Evolutionary conservation across 1,140 invertebrate genomes (phyloP).

Genomic region (Atta texana): DNA sequence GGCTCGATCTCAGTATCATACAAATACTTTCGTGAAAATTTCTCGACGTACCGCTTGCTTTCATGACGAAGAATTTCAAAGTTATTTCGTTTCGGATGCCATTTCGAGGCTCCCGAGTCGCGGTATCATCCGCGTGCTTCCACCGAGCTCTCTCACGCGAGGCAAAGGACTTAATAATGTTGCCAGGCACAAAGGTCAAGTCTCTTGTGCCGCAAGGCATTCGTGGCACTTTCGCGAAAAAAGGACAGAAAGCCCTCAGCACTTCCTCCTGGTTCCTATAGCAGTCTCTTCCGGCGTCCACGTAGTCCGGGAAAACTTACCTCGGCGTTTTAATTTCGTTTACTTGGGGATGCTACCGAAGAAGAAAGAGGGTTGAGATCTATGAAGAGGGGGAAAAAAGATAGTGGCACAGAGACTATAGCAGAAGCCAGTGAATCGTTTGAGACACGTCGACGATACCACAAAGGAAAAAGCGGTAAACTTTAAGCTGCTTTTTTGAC

Average conservation of each 20-base stretch:
- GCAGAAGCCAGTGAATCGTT: conserved; percentile 66
- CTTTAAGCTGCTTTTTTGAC: conserved; percentile 78
- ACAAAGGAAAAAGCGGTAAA: conserved; percentile 77
- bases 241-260: conserved; percentile 41
- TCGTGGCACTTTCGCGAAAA: conserved; percentile 71
- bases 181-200: conserved; percentile 82
- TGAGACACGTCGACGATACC: conserved; percentile 70
- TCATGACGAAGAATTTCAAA: conserved; percentile 76
- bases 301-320: conserved; percentile 77
- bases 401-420: conserved; percentile 35
- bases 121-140: conserved; percentile 67
- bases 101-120: conserved; percentile 62
- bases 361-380: not conserved
- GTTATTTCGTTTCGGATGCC: conserved; percentile 78
- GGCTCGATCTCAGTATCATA: conserved; percentile 41
- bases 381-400: not conserved
- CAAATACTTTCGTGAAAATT: conserved; percentile 64
- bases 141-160: conserved; percentile 67
- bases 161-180: conserved; percentile 83
- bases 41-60: conserved; percentile 29
- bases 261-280: conserved; percentile 34
- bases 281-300: conserved; percentile 56
- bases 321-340: conserved; percentile 84
- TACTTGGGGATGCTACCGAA: conserved; percentile 65
- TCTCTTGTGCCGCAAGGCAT: conserved; percentile 78